Conservation (phyloP, 2,113 vertebrate genomes). For the Pungitius pungitius region DNA sequence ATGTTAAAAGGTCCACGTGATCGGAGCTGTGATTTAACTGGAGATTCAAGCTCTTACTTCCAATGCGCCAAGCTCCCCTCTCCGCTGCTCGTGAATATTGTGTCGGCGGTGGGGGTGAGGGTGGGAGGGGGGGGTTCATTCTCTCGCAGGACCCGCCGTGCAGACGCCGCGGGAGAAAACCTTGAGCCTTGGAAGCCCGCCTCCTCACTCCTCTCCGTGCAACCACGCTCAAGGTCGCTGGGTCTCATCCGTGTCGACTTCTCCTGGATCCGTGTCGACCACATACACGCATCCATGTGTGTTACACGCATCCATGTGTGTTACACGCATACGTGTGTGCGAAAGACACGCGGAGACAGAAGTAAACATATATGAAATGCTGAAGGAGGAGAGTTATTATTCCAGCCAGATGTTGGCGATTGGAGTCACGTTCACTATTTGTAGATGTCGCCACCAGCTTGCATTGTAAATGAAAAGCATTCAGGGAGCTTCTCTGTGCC, state of each 20-base stretch:
- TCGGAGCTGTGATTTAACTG: not conserved
- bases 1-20: not conserved
- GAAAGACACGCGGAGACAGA: not conserved
- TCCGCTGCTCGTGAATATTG: no score
- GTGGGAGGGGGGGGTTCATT: slow-evolving; percentile 12
- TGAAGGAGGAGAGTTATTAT: not conserved
- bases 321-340: no score
- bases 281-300: not conserved
- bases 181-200: slow-evolving; percentile 60
- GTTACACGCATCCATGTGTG: no score
- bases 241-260: slow-evolving; percentile 9
- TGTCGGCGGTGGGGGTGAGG: no score
- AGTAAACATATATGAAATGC: not conserved
- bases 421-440: not conserved
- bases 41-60: not conserved
- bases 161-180: slow-evolving; percentile 47
- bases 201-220: slow-evolving; percentile 38
- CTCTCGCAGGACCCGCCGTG: slow-evolving; percentile 47
- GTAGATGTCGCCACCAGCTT: not conserved
- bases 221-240: slow-evolving; percentile 41
- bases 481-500: not conserved
- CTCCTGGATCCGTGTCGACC: slow-evolving; percentile 5
- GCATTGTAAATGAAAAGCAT: not conserved
- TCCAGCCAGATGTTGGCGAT: not conserved
- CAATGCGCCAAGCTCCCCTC: not conserved